Evolutionary conservation across 92 coral and sea anemone species (phyloP), one percentile per base, ranked within the genome.

Genomic region (Phenganax marumi): DNA sequence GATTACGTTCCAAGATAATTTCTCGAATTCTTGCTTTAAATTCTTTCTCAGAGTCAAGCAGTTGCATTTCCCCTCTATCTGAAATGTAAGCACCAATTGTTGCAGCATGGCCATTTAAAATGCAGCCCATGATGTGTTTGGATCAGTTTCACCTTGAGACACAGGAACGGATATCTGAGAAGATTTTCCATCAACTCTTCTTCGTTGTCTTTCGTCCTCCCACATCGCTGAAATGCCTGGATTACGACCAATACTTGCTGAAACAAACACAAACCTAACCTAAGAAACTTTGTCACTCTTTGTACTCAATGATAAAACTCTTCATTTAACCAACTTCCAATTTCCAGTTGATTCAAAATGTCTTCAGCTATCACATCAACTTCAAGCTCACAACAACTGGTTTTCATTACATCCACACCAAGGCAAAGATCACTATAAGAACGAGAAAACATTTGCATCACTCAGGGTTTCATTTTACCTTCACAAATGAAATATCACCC

Each of bases 141-240:
- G 43, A 33, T 33, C 43, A 33, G 43, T 16, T 17, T 16, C 75
- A 71, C 77, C 77, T 71, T 71, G 77, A 46, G 77, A 71, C 25
- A 71, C n/a, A 5, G 77, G 77, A 33, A 1, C 43, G 43, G 43
- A 33, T 33, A 33, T 33, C 43, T 33, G 43, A 33, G 43, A 33
- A 33, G 43, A 33, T 33, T 33, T 33, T 33, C 43, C 43, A 33
- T 33, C 43, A 33, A 33, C 43, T 33, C 43, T 33, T 33, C 43
- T 33, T 33, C 43, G 43, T 33, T 1, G 43, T 33, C 43, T 33
- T 33, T 33, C 43, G 43, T 33, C 43, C 66, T 85, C 47, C 61
- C 3, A 19, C 84, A 94, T 94, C 16, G 98, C 95, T 9, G 86
- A 88, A 55, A 94, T 87, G 17, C 98, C 98, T 77, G 98, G 98